phyloP scores from a whole-genome alignment of 2,113 vertebrate species.

The Athene cunicularia region DNA sequence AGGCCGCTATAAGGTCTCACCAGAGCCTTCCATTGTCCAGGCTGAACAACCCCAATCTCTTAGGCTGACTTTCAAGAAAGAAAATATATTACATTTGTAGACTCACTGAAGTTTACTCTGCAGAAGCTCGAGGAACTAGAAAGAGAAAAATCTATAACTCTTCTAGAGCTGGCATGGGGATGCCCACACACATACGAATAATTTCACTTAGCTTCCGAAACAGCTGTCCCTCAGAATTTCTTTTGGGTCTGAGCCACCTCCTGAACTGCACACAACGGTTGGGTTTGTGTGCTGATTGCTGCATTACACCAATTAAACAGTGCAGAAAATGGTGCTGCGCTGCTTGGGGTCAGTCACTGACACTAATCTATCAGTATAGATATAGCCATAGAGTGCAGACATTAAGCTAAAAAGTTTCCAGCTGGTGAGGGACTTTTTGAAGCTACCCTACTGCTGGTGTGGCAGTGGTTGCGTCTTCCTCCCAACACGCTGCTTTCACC shows the following conservation, averaged over 20 bases:
- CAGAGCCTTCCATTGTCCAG: too few species aligned
- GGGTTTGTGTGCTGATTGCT: not conserved
- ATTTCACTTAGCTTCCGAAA: not conserved
- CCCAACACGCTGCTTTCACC: not conserved
- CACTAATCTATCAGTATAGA: not conserved
- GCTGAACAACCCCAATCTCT: too few species aligned
- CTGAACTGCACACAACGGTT: not conserved
- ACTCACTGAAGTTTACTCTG: not conserved
- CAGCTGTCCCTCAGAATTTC: not conserved
- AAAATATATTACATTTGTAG: not conserved
- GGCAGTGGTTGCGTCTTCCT: rapidly evolving
- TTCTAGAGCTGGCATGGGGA: not conserved
- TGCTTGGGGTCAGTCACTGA: not conserved
- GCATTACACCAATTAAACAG: not conserved
- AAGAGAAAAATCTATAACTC: not conserved
- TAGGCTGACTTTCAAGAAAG: not conserved
- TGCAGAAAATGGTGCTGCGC: not conserved
- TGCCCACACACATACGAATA: not conserved
- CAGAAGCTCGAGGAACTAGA: not conserved
- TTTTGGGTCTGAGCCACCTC: not conserved
- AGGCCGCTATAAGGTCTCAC: too few species aligned
- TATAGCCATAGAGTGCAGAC: rapidly evolving
- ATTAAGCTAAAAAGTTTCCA: not conserved
- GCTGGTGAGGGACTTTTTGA: not conserved
- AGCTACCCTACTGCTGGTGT: not conserved